A percentile compares a stretch with the other conserved stretches of the same genome.
Conservation (phyloP, 1,140 invertebrate species). For the Drosophila pseudoobscura region DNA sequence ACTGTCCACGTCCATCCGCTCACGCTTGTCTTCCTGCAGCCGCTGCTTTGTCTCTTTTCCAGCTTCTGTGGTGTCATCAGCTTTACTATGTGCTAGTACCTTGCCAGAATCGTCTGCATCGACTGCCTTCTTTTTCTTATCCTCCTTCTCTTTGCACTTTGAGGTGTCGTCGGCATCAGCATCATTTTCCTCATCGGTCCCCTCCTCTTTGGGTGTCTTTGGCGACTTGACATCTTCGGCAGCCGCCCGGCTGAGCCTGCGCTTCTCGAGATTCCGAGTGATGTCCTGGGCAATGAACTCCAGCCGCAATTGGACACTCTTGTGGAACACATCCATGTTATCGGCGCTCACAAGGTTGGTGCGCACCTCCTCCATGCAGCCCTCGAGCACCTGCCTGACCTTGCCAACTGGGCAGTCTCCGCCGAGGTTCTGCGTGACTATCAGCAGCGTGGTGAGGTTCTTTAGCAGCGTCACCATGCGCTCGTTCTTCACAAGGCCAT, state of each 20-base stretch:
- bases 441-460: conserved; percentile 94
- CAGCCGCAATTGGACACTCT: conserved; percentile 95
- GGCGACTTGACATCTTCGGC: conserved; percentile 14
- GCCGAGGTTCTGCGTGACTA: conserved; percentile 96
- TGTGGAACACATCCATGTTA: conserved; percentile 94
- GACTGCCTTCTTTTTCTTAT: background rate
- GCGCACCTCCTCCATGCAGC: conserved; percentile 95
- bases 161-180: background rate
- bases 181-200: conserved; percentile 7
- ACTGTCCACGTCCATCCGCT: conserved; percentile 46
- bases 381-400: conserved; percentile 96
- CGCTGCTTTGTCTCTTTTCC: background rate
- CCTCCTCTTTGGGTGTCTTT: conserved; percentile 11
- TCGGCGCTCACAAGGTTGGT: conserved; percentile 88
- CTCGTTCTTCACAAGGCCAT: conserved; percentile 86
- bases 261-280: conserved; percentile 51
- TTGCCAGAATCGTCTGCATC: no score
- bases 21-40: background rate
- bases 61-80: background rate
- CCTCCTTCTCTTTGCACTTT: background rate
- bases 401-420: conserved; percentile 91
- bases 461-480: conserved; percentile 91
- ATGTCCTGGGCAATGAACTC: conserved; percentile 92
- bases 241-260: conserved; percentile 7
- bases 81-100: no score